Evolutionary conservation across 2,113 vertebrate species (phyloP), one percentile per base, ranked within the genome.

Genomic region (Psittacara wagleri): DNA sequence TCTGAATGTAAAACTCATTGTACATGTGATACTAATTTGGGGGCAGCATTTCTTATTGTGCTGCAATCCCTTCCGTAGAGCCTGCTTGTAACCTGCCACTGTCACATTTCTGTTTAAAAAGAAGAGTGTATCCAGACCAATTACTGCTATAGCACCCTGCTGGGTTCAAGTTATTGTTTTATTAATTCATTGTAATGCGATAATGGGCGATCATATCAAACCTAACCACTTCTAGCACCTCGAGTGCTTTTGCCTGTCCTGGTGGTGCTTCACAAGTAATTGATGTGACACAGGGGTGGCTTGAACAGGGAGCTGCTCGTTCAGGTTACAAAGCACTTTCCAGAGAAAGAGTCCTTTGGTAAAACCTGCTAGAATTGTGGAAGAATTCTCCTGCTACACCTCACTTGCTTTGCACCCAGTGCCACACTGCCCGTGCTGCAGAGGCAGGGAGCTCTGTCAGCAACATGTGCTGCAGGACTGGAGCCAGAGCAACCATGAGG

Each of bases 131-230:
- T 55, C 39, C 76, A 87, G 72, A 85, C 35, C 49, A 17, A 5
- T 61, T 73, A 67, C 57, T 62, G 35, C n/a, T 43, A 54, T 2
- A 81, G 29, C 37, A 44, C 14, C 24, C 35, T 85, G 35, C 73
- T 85, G 72, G 27, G 24, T 44, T 85, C 33, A 76, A 48, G 52
- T 63, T 89, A 74, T 17, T 82, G 57, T 57, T 95, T 91, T 85
- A 78, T 88, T 93, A 90, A 85, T 91, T 95, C 22, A 44, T 33
- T 73, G 37, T 85, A 83, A 93, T 80, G 80, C 85, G n/a, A 29
- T 89, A 91, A 96, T 77, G 74, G 74, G 46, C 79, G 46, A 91
- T 77, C 49, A 74, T 59, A 80, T 70, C 80, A 79, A 93, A 92
- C 10, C 8, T 39, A 54, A 18, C 22, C 63, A 54, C 79, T 81